Conservation (phyloP, 2,888 invertebrate species). For the Trichopoda pennipes region DNA sequence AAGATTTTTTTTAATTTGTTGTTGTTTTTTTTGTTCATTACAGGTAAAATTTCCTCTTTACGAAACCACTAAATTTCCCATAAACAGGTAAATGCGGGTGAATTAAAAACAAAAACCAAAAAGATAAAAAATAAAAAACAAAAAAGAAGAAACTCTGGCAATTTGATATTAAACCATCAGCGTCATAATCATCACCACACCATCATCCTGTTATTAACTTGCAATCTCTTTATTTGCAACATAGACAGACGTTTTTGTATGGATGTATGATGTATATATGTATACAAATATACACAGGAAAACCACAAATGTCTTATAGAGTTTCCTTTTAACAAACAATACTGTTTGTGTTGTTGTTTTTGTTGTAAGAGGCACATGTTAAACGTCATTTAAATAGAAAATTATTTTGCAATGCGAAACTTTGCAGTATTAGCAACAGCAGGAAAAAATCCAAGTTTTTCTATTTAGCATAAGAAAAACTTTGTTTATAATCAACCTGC, state of each 20-base stretch:
- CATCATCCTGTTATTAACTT: constrained; percentile 68
- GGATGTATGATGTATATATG: constrained; percentile 21
- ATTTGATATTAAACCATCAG: constrained; percentile 32
- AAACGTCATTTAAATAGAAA: constrained; percentile 68
- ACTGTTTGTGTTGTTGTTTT: constrained; percentile 17
- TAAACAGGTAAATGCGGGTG: constrained; percentile 63
- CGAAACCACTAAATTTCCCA: constrained; percentile 48
- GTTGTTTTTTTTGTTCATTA: constrained; percentile 40
- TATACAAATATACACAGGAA: constrained; percentile 49
- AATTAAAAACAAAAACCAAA: constrained; percentile 11
- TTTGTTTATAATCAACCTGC: constrained; percentile 65
- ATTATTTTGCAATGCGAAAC: constrained; percentile 68
- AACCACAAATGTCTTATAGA: constrained; percentile 66
- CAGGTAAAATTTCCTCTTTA: constrained; percentile 56
- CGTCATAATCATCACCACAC: constrained; percentile 54
- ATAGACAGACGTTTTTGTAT: constrained; percentile 20
- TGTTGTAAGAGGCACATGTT: constrained; percentile 65
- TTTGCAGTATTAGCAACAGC: constrained; percentile 60
- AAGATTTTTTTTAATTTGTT: constrained; percentile 32
- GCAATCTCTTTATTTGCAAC: constrained; percentile 60
- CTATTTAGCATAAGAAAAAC: constrained; percentile 67
- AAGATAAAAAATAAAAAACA: background rate
- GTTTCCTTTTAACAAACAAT: constrained; percentile 62
- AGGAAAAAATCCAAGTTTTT: constrained; percentile 58
- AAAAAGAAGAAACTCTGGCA: constrained; percentile 3